Base-by-base conservation (phyloP, 2,888 invertebrate genomes). In the Stenotaenia linearis region DNA sequence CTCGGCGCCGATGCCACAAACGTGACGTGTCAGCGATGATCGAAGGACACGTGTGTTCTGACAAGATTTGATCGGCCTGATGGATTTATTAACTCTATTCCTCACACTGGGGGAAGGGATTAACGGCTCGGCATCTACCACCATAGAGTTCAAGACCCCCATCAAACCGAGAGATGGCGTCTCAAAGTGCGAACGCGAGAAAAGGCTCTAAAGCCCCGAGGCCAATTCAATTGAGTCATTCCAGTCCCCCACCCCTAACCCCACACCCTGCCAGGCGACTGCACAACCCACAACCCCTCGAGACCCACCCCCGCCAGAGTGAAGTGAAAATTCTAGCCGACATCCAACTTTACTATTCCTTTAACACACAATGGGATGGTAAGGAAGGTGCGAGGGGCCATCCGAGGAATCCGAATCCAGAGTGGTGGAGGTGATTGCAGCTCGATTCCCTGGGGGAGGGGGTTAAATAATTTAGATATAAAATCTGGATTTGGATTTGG, bases 1-100 rank as follows among this genome's bases (percentile, higher is more conserved):
- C 50, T 7, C 15, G 21, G n/a, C 50, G 18, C 15, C n/a, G 50
- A 4, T n/a, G 50, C 50, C 50, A 18, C 50, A 50, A 50, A 69
- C 69, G 69, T 69, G 25, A 69, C 25, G 69, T 69, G 69, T 69
- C 69, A 69, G 25, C 25, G 12, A 25, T 69, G 69, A 69, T 69
- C 25, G 69, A 69, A 69, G 25, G 69, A 69, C 69, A 69, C 69
- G 69, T 69, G 69, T 69, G 69, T 28, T 28, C 69, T 69, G 69
- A 69, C 69, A 69, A 69, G 69, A 69, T 69, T 69, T 69, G 69
- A 69, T 69, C 69, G 69, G 69, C 69, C 69, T 69, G 69, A 69
- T 69, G 69, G 69, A 69, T 69, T 69, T 69, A 69, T 69, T 69
- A 69, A 69, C 69, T 69, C 69, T 28, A 69, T 69, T 69, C 69